A percentile compares a stretch with the other conserved stretches of the same genome.
These are phyloP conservation scores for Sterrhoptilus dennistouni DNA, from an alignment of 2,113 vertebrate species.

Conservation along the genomic window DNA sequence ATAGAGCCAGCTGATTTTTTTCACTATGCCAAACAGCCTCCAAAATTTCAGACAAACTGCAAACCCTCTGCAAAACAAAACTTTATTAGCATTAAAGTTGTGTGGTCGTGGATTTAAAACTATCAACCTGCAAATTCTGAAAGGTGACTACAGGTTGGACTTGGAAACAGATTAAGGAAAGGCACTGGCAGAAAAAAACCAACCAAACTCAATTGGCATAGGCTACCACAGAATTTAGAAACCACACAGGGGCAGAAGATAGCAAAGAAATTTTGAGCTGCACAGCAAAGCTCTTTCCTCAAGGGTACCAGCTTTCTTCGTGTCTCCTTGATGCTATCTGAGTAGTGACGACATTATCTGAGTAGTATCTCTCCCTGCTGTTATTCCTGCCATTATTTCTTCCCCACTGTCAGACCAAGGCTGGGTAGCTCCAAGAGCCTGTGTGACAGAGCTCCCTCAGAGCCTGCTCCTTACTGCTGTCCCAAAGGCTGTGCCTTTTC, in stretches of 20 bases:
- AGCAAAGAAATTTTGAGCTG: not conserved
- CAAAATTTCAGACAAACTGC: not conserved
- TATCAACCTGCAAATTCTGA: not conserved
- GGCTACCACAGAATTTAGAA: not conserved
- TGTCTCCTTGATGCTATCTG: not conserved
- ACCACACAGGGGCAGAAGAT: rapidly evolving
- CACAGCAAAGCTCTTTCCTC: not conserved
- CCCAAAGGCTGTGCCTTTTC: not conserved
- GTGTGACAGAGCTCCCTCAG: not conserved
- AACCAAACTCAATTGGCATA: rapidly evolving
- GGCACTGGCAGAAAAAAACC: not conserved
- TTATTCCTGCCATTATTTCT: not conserved
- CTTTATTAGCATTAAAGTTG: not conserved
- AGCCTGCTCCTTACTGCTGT: not conserved
- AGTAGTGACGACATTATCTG: not conserved
- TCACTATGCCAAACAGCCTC: not conserved
- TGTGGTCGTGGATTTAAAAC: not conserved
- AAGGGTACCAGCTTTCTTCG: not conserved
- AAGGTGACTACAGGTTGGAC: not conserved
- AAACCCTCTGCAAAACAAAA: not conserved
- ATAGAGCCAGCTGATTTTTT: not conserved
- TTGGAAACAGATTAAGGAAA: not conserved
- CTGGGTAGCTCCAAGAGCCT: not conserved
- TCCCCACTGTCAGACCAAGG: not conserved
- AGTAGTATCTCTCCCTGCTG: not conserved